Base-by-base conservation (phyloP, 1,140 invertebrate species). In the Drosophila azteca region DNA sequence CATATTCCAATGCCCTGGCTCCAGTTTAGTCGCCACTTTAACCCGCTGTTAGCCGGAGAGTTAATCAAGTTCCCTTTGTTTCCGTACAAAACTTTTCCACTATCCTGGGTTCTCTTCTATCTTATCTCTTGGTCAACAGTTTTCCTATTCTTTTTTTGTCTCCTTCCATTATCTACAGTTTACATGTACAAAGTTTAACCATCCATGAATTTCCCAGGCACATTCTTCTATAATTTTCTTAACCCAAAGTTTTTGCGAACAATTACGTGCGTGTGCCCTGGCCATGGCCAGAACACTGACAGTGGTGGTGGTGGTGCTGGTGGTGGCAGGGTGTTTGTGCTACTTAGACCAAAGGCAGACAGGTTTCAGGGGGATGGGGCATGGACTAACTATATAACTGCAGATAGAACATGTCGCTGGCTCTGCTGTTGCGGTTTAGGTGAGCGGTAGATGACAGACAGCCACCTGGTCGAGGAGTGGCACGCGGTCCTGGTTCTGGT, bases 221-320 rank as follows among this genome's bases (percentile, higher is more conserved):
- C 68, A 79, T 83, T 82, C 79, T 79, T 63, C 45, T 67, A 62
- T 79, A 70, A 82, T 83, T 79, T 83, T 83, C 75, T 83, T 74
- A 83, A 79, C 79, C 60, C 64, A 79, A 82, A 82, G 64, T 82
- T 82, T 79, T 83, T 63, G 79, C 75, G 69, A 79, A 83, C 79
- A 82, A 82, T 82, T 82, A 82, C 79, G 79, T 82, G 75, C 75
- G 79, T 82, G 79, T 75, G 79, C 69, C 53, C 35, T 39, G 35
- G 11, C 5, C 5, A 3, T 26, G 24, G 15, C 7, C 15, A 17
- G 11, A 13, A 9, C 3, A 1, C 17, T 20, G 17, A 20, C 17
- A 1, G 17, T 20, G 8, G 24, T 7, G 2, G 5, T 26, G 24
- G 24, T 26, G 24, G 24, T 24, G 0, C 13, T 4, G 8, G 9